A percentile compares a stretch with the other conserved stretches of the same genome.
These are phyloP conservation scores for Drosophila miranda DNA, from an alignment of 1,140 invertebrate species.

Conservation along the genomic window DNA sequence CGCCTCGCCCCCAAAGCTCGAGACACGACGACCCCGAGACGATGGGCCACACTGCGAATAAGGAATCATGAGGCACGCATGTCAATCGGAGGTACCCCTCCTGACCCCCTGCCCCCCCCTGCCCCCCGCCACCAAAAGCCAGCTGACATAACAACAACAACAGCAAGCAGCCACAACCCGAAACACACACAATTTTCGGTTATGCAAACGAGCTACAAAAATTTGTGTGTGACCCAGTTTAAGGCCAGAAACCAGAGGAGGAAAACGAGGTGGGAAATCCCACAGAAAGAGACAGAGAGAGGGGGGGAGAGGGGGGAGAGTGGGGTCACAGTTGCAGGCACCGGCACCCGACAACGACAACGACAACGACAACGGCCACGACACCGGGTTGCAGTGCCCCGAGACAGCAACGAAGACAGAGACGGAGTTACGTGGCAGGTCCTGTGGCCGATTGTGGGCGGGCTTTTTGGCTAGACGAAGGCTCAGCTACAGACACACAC, in stretches of 20 bases:
- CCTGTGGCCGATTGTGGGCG: constrained; percentile 43
- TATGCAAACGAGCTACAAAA: constrained; percentile 69
- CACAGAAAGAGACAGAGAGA: too few species aligned
- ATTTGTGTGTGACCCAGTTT: constrained; percentile 71
- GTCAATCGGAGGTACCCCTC: constrained; percentile 45
- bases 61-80: constrained; percentile 40
- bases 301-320: too few species aligned
- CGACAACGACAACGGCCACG: too few species aligned
- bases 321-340: neutral
- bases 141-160: constrained; percentile 60
- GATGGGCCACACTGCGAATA: too few species aligned
- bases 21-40: constrained; percentile 19
- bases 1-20: constrained; percentile 26
- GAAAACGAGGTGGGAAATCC: constrained; percentile 26
- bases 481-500: constrained; percentile 10
- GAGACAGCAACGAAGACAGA: constrained; percentile 21
- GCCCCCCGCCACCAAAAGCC: neutral
- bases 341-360: neutral
- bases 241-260: constrained; percentile 61
- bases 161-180: constrained; percentile 55
- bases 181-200: constrained; percentile 63
- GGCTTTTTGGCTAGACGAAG: constrained; percentile 55
- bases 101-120: too few species aligned
- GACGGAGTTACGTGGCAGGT: constrained; percentile 55
- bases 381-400: too few species aligned